Evolutionary conservation across 2,797 vertebrate genomes (phyloP), one percentile per base, ranked within the genome.

Genomic region (Rhabdomys pumilio): DNA sequence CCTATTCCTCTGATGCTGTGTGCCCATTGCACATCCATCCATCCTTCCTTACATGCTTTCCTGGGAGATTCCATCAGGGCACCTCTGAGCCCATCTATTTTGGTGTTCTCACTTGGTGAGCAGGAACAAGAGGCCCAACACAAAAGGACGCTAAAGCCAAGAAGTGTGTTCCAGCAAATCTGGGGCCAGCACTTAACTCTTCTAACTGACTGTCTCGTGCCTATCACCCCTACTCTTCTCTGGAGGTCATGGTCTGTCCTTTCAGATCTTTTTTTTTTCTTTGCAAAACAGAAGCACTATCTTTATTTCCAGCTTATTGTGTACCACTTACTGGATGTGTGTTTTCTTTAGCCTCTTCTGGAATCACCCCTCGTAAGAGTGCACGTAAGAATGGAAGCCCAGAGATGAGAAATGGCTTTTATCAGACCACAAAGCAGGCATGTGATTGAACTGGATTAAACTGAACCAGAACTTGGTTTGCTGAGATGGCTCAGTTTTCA

Each of bases 321-420:
- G 12, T 22, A 7, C 13, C 47, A 11, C 12, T 8, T 4, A 0
- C 55, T 6, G n/a, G 3, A 44, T 3, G 0, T 24, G 26, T 17
- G 3, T 12, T 69, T 93, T 47, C 19, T 73, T n/a, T 1, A 50
- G 47, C 24, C 20, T 24, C 24, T 34, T 17, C 38, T 24, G 3
- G 38, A 26, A 34, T 61, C 29, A 47, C 53, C 59, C 31, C 65
- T 12, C 31, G 31, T 1, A 4, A 47, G 44, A 11, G 61, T 22
- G 31, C 15, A 91, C 26, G 34, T 38, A n/a, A 97, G 83, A 17
- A 81, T 47, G 65, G 22, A 80, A 96, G 59, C 53, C 90, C 76
- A 92, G 86, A 50, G 31, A 55, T 3, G 4, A 26, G 61, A 91
- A 77, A 13, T 5, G 4, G 34, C 65, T 92, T 93, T 55, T 67